Evolutionary conservation across 2,113 vertebrate species (phyloP).

Genomic region (Rhinoderma darwinii): DNA sequence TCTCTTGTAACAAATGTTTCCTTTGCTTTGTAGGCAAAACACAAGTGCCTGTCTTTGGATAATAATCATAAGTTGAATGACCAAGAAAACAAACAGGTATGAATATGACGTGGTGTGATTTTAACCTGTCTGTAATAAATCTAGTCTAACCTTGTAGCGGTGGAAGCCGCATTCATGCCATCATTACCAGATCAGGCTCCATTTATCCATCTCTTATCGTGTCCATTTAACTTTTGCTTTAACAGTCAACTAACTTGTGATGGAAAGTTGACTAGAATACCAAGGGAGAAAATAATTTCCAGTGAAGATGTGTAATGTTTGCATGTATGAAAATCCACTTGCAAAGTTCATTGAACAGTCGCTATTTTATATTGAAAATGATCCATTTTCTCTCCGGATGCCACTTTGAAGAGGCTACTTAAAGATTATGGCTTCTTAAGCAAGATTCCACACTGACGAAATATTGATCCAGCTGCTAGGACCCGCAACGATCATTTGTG

Average conservation of each 20-base stretch:
- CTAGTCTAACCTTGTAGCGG: neutral
- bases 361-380: neutral
- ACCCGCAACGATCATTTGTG: too few species aligned
- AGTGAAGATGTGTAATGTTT: neutral
- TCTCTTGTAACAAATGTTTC: slow-evolving; percentile 23
- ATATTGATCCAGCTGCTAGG: too few species aligned
- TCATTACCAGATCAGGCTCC: neutral
- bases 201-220: neutral
- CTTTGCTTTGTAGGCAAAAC: slow-evolving; percentile 77
- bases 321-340: neutral
- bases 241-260: neutral
- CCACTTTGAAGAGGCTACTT: neutral
- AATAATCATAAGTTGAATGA: slow-evolving; percentile 78
- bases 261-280: neutral
- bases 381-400: neutral
- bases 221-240: neutral
- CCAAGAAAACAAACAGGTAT: slow-evolving; percentile 78
- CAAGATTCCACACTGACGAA: too few species aligned
- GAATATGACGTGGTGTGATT: neutral
- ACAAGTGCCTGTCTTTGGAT: slow-evolving; percentile 73
- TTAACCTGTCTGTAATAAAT: neutral
- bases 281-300: neutral
- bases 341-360: neutral
- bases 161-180: neutral
- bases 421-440: neutral